Evolutionary conservation across 2,888 invertebrate genomes (phyloP), one percentile per base, ranked within the genome.

Genomic region (Antheraea yamamai): DNA sequence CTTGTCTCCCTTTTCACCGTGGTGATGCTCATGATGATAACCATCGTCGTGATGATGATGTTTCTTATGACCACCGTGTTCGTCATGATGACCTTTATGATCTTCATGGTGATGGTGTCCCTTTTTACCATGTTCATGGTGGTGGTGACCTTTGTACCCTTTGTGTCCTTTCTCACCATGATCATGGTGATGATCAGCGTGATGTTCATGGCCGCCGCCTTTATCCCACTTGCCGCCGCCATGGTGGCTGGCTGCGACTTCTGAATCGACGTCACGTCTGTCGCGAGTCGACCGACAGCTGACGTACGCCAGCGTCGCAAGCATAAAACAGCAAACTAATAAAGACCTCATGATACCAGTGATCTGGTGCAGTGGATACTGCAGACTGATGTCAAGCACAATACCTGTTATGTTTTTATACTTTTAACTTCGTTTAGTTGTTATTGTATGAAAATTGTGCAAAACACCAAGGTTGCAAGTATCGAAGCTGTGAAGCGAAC

Each of bases 71-170:
- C 96, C 96, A 55, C 95, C 96, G 76, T 96, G 95, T 81, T 96
- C 96, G 72, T 94, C 95, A 84, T 96, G 96, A 78, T 96, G 95
- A 4, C 96, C 96, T 78, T 95, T 92, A 82, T 96, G 96, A 0
- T 95, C 95, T 82, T 96, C 96, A 82, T 97, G 97, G 84, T 97
- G 96, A 83, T 97, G 97, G 82, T 97, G 97, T 0, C 97, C 97
- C 85, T 97, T 97, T 81, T 96, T 95, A 66, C 96, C 96, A 84
- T 97, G 96, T 79, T 96, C 96, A 80, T 96, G 95, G 76, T 96
- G 96, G 58, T 95, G 96, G 68, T 95, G 96, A 1, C 96, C 95
- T 77, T 94, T 94, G 91, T 97, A 99, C 94, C 96, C 96, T 81
- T 97, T 97, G 82, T 97, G 96, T 6, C 96, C 96, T 85, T 97